These are phyloP conservation scores for Dinoponera quadriceps DNA, from an alignment of 1,140 invertebrate genomes.

Conservation along the genomic window DNA sequence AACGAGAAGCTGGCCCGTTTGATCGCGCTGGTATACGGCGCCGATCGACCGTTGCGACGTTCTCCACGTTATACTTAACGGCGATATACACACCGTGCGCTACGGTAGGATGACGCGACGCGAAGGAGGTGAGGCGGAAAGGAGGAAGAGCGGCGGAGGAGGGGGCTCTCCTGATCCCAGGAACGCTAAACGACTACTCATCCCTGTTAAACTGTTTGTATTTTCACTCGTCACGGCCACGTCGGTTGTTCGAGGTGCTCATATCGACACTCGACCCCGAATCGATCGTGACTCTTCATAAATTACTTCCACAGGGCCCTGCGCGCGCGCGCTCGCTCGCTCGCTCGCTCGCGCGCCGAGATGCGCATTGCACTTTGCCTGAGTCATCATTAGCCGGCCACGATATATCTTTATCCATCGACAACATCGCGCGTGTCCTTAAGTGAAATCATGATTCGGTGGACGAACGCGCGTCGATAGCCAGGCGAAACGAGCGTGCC, in stretches of 20 bases:
- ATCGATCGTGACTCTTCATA: slow-evolving; percentile 78
- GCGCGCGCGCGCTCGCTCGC: neutral
- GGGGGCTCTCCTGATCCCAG: slow-evolving; percentile 73
- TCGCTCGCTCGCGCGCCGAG: too few species aligned
- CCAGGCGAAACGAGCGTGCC: neutral
- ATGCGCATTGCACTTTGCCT: slow-evolving; percentile 69
- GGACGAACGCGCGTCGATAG: slow-evolving; percentile 14
- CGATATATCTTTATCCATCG: slow-evolving; percentile 82
- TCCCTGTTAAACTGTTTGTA: slow-evolving; percentile 85
- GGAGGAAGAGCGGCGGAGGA: slow-evolving; percentile 39
- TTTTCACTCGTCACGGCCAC: slow-evolving; percentile 84
- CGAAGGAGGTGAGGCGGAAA: neutral
- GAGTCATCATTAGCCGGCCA: slow-evolving; percentile 77
- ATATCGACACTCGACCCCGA: slow-evolving; percentile 78
- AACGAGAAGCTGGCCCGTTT: slow-evolving; percentile 44
- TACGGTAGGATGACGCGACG: slow-evolving; percentile 27
- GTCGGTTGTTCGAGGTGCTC: slow-evolving; percentile 76
- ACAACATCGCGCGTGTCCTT: slow-evolving; percentile 76
- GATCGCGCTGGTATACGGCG: slow-evolving; percentile 29
- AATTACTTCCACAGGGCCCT: slow-evolving; percentile 62
- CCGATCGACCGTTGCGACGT: slow-evolving; percentile 41
- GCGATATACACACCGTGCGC: slow-evolving; percentile 30
- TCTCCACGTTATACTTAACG: slow-evolving; percentile 38
- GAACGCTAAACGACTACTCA: slow-evolving; percentile 83
- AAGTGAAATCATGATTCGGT: slow-evolving; percentile 72